Evolutionary conservation across 2,113 vertebrate species (phyloP).

Genomic region (Echinops telfairi): DNA sequence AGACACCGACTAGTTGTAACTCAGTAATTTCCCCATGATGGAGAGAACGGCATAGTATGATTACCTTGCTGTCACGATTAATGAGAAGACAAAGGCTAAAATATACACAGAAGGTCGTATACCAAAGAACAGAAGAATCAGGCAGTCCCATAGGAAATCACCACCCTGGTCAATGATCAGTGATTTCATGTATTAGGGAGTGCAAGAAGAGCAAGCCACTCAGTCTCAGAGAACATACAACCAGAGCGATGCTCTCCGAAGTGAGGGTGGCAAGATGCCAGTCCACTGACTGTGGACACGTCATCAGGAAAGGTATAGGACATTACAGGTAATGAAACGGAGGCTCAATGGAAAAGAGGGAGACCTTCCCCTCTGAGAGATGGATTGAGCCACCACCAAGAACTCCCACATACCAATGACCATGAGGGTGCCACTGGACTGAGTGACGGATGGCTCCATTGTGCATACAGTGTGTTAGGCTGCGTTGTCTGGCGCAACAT

Average conservation of each 20-base stretch:
- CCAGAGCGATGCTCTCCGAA: not conserved
- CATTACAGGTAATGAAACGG: not conserved
- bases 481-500: too few species aligned
- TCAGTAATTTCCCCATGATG: slow-evolving; percentile 43
- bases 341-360: not conserved
- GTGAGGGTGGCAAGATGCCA: not conserved
- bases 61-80: not conserved
- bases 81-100: not conserved
- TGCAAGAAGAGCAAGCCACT: not conserved
- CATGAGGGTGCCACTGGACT: not conserved
- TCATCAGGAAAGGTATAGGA: not conserved
- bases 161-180: not conserved
- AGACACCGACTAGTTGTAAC: not conserved
- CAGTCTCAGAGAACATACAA: not conserved
- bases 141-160: not conserved
- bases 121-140: not conserved
- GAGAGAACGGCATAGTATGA: not conserved
- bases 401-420: not conserved
- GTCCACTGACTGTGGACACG: not conserved
- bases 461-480: not conserved
- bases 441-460: not conserved
- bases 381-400: not conserved
- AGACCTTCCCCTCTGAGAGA: not conserved
- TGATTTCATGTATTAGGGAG: not conserved
- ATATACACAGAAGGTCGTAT: not conserved